A percentile compares a stretch with the other conserved stretches of the same genome.
Evolutionary conservation across 2,113 vertebrate species (phyloP).

Genomic region (Felis chaus): DNA sequence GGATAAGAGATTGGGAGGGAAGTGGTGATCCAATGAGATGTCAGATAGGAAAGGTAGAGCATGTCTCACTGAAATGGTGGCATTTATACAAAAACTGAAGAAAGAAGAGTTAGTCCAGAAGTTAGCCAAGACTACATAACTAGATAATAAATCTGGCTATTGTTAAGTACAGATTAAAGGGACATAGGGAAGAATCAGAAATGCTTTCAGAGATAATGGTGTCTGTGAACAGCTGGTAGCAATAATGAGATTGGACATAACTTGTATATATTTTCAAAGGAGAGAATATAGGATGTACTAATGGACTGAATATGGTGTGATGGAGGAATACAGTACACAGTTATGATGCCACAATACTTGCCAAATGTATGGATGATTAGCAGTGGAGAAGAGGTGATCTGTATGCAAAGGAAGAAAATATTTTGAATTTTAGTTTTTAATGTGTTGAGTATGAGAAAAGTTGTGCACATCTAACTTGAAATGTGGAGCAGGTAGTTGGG

Average conservation of each 20-base stretch:
- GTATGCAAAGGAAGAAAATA: neutral
- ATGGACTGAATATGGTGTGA: neutral
- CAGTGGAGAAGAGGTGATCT: neutral
- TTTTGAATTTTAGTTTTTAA: neutral
- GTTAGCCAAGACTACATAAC: neutral
- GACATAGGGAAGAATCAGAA: neutral
- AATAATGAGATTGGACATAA: neutral
- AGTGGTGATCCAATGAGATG: neutral
- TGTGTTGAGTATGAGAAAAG: neutral
- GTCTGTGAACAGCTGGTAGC: neutral
- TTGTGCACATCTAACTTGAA: neutral
- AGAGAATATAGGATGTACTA: neutral
- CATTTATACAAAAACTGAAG: neutral
- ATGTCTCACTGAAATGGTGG: neutral
- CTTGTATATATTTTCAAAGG: neutral
- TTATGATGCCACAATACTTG: neutral
- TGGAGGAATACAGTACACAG: neutral
- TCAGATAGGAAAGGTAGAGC: neutral
- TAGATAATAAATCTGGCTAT: neutral
- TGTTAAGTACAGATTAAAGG: neutral
- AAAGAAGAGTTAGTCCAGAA: neutral
- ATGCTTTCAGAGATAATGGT: neutral
- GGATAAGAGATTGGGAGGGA: neutral
- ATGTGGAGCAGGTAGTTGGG: too few species aligned
- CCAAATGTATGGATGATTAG: neutral